Conservation (phyloP, 2,888 invertebrate species). For the Anthophora plumipes region DNA sequence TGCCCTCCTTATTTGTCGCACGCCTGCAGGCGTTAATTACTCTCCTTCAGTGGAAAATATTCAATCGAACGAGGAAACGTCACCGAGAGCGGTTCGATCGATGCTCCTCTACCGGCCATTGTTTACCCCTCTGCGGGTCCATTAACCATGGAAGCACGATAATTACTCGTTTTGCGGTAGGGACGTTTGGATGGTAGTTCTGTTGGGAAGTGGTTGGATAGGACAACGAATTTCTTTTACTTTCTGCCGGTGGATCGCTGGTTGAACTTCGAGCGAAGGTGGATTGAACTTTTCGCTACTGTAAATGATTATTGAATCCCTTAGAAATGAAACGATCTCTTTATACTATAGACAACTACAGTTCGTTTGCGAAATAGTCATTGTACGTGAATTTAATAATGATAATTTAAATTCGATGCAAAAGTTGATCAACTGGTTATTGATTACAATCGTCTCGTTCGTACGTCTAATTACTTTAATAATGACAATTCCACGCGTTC, state of each 20-base stretch:
- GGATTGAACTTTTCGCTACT: neutral
- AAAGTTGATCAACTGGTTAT: no score
- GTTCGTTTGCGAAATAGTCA: no score
- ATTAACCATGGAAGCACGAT: constrained; percentile 18
- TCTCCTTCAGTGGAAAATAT: constrained; percentile 42
- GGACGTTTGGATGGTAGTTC: neutral
- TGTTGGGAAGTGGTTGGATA: neutral
- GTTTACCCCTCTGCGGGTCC: constrained; percentile 2
- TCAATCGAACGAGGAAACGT: constrained; percentile 43
- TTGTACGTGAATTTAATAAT: no score
- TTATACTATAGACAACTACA: no score
- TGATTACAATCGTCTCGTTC: no score
- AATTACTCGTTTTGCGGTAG: constrained; percentile 2
- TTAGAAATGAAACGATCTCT: no score
- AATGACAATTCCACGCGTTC: neutral
- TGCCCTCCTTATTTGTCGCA: neutral
- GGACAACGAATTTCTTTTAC: neutral
- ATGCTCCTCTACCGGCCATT: constrained; percentile 15
- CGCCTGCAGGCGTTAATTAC: constrained; percentile 54
- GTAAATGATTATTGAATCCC: no score
- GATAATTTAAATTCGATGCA: no score
- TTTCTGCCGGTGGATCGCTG: neutral
- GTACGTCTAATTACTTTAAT: no score
- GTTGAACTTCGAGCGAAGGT: constrained; percentile 10
- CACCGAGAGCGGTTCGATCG: constrained; percentile 33